Conservation (phyloP, 2,797 vertebrate genomes). For the Platalea minor region DNA sequence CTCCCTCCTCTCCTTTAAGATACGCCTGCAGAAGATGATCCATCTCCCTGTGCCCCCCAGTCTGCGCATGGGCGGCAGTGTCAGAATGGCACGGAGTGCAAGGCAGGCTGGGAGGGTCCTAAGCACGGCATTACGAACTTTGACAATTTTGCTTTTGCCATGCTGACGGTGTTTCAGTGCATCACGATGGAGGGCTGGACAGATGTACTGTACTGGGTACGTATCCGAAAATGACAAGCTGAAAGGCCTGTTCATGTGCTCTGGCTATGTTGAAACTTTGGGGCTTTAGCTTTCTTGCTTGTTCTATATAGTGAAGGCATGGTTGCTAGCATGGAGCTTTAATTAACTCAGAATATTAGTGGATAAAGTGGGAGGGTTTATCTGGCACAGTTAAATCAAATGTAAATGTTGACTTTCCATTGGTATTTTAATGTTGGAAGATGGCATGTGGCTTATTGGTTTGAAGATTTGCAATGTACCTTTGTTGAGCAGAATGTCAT, state of each 20-base stretch:
- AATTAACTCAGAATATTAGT: neutral
- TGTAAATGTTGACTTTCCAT: neutral
- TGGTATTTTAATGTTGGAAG: neutral
- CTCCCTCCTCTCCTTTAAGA: slow-evolving; percentile 68
- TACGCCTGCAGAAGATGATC: slow-evolving; percentile 84
- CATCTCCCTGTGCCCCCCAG: slow-evolving; percentile 88
- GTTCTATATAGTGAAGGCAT: neutral
- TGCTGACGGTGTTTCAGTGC: slow-evolving; percentile 98
- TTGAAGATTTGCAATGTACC: neutral
- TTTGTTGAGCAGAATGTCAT: neutral
- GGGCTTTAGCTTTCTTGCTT: neutral
- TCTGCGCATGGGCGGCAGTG: slow-evolving; percentile 91
- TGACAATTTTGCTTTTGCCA: slow-evolving; percentile 98
- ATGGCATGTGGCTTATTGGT: neutral
- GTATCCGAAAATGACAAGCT: slow-evolving; percentile 27
- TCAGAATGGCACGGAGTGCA: slow-evolving; percentile 85
- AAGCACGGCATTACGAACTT: slow-evolving; percentile 98
- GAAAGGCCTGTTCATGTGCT: neutral
- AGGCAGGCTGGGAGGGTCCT: slow-evolving; percentile 90
- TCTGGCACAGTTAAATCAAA: neutral
- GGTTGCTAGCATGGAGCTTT: neutral
- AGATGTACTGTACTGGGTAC: slow-evolving; percentile 96
- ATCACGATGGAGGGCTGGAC: slow-evolving; percentile 99
- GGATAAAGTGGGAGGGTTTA: neutral
- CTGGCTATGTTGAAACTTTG: rapidly evolving